A percentile compares a stretch with the other conserved stretches of the same genome.
phyloP scores from a whole-genome alignment of 2,888 invertebrate genomes.

The Pogonocherus hispidulus region DNA sequence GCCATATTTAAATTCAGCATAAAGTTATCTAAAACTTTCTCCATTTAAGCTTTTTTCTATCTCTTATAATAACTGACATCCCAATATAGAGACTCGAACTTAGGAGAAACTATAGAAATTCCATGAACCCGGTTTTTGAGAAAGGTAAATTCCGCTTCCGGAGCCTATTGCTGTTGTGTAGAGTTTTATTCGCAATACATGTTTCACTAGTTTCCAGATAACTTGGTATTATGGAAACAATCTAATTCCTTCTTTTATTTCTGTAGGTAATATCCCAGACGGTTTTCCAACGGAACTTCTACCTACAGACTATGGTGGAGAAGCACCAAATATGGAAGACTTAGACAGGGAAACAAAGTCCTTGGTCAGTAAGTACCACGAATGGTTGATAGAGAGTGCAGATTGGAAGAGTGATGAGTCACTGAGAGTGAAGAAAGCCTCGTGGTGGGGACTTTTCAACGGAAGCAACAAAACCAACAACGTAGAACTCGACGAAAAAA shows the following conservation, averaged over 20 bases:
- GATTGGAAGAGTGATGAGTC: conserved; percentile 70
- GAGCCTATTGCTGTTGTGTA: no score
- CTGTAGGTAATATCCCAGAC: conserved; percentile 61
- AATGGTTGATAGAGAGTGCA: conserved; percentile 76
- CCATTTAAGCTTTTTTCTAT: no score
- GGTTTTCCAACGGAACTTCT: conserved; percentile 65
- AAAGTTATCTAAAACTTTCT: no score
- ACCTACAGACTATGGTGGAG: conserved; percentile 75
- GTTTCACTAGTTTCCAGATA: no score
- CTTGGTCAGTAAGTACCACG: conserved; percentile 73
- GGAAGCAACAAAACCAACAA: conserved; percentile 49
- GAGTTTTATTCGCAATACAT: no score
- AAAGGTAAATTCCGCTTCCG: no score
- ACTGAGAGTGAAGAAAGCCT: conserved; percentile 64
- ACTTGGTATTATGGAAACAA: no score
- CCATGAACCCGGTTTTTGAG: no score
- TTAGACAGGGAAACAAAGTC: conserved; percentile 72
- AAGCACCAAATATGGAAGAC: conserved; percentile 71
- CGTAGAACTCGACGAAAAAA: conserved; percentile 59
- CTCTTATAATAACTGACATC: no score
- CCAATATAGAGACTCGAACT: no score
- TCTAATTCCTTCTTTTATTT: conserved; percentile 6
- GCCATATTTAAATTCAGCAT: no score
- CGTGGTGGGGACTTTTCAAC: conserved; percentile 64
- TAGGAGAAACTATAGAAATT: no score